Conservation (phyloP, 2,113 vertebrate species). For the Stomatorhinus ivindoensis region DNA sequence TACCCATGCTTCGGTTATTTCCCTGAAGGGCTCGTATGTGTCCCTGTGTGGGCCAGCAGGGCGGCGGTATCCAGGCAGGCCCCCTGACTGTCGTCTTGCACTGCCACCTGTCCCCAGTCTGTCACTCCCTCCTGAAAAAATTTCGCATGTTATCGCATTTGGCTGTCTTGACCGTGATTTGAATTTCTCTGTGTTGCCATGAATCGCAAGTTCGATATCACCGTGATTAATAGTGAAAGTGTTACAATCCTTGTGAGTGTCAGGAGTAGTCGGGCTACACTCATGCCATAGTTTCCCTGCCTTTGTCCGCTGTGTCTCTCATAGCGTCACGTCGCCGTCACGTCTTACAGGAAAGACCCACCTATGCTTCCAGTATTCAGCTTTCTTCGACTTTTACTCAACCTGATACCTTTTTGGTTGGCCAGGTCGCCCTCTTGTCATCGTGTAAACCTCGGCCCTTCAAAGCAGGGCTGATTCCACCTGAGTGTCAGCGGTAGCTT, state of each 20-base stretch:
- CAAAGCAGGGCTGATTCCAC: background rate
- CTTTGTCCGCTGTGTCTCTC: background rate
- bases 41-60: background rate
- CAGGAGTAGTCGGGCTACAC: background rate
- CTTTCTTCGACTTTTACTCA: background rate
- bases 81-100: background rate
- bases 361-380: slow-evolving; percentile 4
- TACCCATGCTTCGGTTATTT: background rate
- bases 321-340: background rate
- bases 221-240: background rate
- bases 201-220: background rate
- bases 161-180: background rate
- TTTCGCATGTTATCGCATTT: background rate
- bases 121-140: background rate
- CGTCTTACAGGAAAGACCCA: slow-evolving; percentile 1
- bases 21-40: background rate
- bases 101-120: background rate
- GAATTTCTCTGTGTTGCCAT: background rate
- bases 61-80: background rate
- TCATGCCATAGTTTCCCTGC: background rate
- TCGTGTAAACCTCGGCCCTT: background rate
- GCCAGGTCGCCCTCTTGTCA: background rate
- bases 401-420: background rate
- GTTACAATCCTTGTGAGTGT: background rate
- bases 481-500: background rate